phyloP scores from a whole-genome alignment of 2,888 invertebrate genomes.

The Harpalus rufipes region DNA sequence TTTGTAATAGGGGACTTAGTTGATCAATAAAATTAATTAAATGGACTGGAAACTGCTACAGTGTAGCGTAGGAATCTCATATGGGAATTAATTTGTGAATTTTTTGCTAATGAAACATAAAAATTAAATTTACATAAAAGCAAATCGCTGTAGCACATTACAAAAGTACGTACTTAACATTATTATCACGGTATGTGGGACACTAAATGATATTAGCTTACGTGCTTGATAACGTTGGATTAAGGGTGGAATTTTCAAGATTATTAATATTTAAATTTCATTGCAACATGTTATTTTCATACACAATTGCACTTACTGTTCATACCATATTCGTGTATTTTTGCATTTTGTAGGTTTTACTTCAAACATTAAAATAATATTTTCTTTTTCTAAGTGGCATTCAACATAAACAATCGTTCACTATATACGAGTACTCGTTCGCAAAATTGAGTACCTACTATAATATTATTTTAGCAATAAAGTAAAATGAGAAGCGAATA shows the following conservation, averaged over 20 bases:
- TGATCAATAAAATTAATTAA: constrained; percentile 32
- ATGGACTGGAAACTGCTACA: constrained; percentile 8
- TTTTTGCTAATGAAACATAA: constrained; percentile 1
- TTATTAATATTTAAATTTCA: constrained; percentile 1
- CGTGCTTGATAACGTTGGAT: not conserved
- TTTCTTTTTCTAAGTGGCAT: no score
- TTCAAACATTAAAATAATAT: not conserved
- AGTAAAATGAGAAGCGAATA: no score
- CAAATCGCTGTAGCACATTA: constrained; percentile 13
- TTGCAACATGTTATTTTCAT: not conserved
- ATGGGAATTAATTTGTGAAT: not conserved
- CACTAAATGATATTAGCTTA: constrained; percentile 6
- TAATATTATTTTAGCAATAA: no score
- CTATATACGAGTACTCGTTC: no score
- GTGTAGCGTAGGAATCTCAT: not conserved
- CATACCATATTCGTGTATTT: not conserved
- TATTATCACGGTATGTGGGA: not conserved
- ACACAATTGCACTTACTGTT: not conserved
- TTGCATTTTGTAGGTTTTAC: not conserved
- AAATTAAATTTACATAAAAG: constrained; percentile 22
- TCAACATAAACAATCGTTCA: no score
- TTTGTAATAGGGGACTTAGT: not conserved
- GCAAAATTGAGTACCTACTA: no score
- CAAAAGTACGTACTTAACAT: not conserved
- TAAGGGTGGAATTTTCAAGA: not conserved